Evolutionary conservation across 2,113 vertebrate genomes (phyloP).

Genomic region (Sigmodon hispidus): DNA sequence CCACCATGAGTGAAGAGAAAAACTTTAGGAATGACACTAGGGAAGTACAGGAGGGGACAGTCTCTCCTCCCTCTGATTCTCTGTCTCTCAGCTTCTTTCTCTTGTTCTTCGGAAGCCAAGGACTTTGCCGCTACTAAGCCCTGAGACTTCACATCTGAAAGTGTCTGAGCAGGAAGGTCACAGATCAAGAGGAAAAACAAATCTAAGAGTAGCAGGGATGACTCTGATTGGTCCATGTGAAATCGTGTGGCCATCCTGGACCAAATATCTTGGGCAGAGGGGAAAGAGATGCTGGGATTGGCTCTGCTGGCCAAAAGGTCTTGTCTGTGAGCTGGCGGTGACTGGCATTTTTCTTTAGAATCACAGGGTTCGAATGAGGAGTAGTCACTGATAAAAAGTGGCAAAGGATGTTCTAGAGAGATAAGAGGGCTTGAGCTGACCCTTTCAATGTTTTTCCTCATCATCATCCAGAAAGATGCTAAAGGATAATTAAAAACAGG

Average conservation of each 20-base stretch:
- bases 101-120: not conserved
- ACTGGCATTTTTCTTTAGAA: not conserved
- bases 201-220: not conserved
- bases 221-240: not conserved
- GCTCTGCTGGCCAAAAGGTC: not conserved
- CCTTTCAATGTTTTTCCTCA: not conserved
- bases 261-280: not conserved
- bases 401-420: not conserved
- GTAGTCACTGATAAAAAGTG: not conserved
- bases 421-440: rapidly evolving
- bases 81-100: not conserved
- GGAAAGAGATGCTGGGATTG: not conserved
- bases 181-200: not conserved
- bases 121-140: not conserved
- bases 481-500: not conserved
- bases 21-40: too few relatives aligned
- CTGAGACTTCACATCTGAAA: not conserved
- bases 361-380: too few relatives aligned
- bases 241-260: not conserved
- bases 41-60: not conserved
- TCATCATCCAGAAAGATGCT: not conserved
- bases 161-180: not conserved
- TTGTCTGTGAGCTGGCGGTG: not conserved
- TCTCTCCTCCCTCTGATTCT: not conserved
- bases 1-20: not conserved